These are phyloP conservation scores for Rallus limicola DNA, from an alignment of 2,113 vertebrate species.

Conservation along the genomic window DNA sequence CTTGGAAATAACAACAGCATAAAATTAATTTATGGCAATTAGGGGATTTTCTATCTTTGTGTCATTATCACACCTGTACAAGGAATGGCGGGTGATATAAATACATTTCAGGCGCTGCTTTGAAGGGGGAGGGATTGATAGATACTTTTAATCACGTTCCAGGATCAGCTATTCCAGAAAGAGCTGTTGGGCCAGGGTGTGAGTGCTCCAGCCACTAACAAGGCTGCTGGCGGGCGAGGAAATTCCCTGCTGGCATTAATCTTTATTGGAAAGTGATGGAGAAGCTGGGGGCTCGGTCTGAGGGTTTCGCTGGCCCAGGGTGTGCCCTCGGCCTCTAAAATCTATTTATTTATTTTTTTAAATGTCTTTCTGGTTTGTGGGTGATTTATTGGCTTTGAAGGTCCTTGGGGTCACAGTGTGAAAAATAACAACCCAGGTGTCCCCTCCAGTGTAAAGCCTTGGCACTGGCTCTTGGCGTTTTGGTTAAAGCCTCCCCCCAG, in stretches of 20 bases:
- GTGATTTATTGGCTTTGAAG: not conserved
- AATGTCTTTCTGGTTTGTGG: not conserved
- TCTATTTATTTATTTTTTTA: too few relatives aligned
- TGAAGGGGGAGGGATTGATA: not conserved
- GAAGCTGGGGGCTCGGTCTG: not conserved
- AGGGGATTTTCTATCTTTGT: not conserved
- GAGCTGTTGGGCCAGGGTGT: not conserved
- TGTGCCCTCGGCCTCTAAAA: too few relatives aligned
- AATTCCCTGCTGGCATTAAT: not conserved
- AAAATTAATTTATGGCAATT: conserved; percentile 38
- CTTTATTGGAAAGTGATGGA: not conserved
- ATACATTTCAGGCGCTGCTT: not conserved
- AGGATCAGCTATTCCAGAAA: not conserved
- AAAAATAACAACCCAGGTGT: not conserved
- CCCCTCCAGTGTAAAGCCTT: too few relatives aligned
- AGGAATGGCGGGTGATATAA: not conserved
- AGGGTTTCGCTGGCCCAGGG: not conserved
- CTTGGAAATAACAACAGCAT: conserved; percentile 3
- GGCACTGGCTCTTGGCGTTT: not conserved
- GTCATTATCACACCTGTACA: not conserved
- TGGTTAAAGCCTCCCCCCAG: fast-evolving
- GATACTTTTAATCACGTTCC: not conserved
- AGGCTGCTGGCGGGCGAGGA: not conserved
- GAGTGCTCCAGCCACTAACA: not conserved
- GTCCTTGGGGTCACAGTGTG: fast-evolving